Evolutionary conservation across 2,888 invertebrate species (phyloP).

Genomic region (Apotomis turbidana): DNA sequence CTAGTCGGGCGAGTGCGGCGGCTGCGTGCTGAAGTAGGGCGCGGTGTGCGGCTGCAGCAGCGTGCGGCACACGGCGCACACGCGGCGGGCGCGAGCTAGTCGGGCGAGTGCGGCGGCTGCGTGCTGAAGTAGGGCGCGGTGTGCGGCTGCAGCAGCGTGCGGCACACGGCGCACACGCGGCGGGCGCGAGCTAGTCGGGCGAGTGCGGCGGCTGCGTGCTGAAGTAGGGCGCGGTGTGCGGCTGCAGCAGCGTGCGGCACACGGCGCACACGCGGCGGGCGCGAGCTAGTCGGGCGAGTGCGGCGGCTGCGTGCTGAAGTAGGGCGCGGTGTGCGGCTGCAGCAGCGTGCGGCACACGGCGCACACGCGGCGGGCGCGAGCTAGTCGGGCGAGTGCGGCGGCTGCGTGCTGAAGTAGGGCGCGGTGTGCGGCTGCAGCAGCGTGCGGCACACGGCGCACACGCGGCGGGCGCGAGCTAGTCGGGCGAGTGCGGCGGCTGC

Average conservation of each 20-base stretch:
- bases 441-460: slow-evolving; percentile 99
- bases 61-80: slow-evolving; percentile 99
- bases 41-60: slow-evolving; percentile 95
- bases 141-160: slow-evolving; percentile 96
- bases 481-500: slow-evolving; percentile 85
- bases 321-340: slow-evolving; percentile 94
- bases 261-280: slow-evolving; percentile 97
- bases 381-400: slow-evolving; percentile 73
- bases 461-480: slow-evolving; percentile 87
- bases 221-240: slow-evolving; percentile 95
- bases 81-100: slow-evolving; percentile 87
- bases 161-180: slow-evolving; percentile 99
- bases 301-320: slow-evolving; percentile 94
- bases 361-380: slow-evolving; percentile 94
- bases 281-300: slow-evolving; percentile 60
- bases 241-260: slow-evolving; percentile 98
- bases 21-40: slow-evolving; percentile 95
- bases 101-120: slow-evolving; percentile 85
- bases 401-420: slow-evolving; percentile 95
- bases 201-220: slow-evolving; percentile 90
- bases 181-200: slow-evolving; percentile 75
- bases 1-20: slow-evolving; percentile 73
- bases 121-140: slow-evolving; percentile 97
- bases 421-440: slow-evolving; percentile 95
- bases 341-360: slow-evolving; percentile 98